Conservation (phyloP, 2,113 vertebrate genomes). For the Oplegnathus fasciatus region DNA sequence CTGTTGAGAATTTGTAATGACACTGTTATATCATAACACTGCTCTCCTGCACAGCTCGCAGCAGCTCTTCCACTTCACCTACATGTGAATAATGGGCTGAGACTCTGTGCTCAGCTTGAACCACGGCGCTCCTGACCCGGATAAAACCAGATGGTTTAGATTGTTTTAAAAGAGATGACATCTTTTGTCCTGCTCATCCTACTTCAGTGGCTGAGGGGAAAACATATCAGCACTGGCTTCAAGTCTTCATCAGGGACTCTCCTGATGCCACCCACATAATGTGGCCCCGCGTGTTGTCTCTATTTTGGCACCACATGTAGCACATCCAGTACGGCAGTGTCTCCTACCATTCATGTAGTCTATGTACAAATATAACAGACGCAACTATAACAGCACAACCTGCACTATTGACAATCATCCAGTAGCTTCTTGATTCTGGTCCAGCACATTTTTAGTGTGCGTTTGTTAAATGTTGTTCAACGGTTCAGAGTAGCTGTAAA, state of each 20-base stretch:
- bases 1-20: background rate
- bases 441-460: constrained; percentile 40
- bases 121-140: background rate
- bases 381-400: constrained; percentile 48
- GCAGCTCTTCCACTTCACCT: background rate
- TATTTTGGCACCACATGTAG: constrained; percentile 28
- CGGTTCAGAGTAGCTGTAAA: constrained; percentile 47
- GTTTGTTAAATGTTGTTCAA: constrained; percentile 30
- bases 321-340: constrained; percentile 29
- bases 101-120: background rate
- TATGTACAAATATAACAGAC: background rate
- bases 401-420: constrained; percentile 70
- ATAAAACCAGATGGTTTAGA: background rate
- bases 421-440: constrained; percentile 59
- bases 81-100: background rate
- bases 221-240: background rate
- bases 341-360: background rate
- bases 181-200: background rate
- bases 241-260: constrained; percentile 8
- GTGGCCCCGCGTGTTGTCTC: background rate
- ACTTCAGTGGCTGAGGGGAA: background rate
- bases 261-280: background rate
- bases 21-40: background rate
- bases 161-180: background rate
- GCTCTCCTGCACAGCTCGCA: constrained; percentile 7